A percentile compares a stretch with the other conserved stretches of the same genome.
Evolutionary conservation across 92 coral and sea anemone genomes (phyloP).

Genomic region (Heliopora coerulea): DNA sequence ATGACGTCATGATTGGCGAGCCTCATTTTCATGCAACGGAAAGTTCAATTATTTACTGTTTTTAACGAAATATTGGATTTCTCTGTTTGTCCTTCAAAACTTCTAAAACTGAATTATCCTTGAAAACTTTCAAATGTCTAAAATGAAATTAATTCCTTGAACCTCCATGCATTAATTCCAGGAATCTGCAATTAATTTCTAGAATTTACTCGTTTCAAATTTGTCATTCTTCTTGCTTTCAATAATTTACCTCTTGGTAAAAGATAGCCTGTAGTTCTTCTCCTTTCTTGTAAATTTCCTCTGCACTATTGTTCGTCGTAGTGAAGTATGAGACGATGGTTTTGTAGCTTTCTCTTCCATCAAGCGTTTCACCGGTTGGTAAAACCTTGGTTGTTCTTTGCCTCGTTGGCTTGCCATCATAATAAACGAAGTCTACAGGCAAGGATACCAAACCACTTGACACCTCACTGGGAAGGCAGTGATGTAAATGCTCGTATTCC

Average conservation of each 20-base stretch:
- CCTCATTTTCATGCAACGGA: too few species aligned
- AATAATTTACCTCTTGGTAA: conserved; percentile 76
- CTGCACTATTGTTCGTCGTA: conserved; percentile 67
- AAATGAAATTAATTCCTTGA: too few species aligned
- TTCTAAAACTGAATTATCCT: too few species aligned
- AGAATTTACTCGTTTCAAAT: too few species aligned
- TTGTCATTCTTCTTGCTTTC: too few species aligned
- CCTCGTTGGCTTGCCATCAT: conserved; percentile 64
- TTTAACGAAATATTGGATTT: too few species aligned
- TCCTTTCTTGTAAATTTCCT: conserved; percentile 67
- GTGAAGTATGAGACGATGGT: conserved; percentile 79
- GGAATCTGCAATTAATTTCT: too few species aligned
- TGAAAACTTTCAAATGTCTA: too few species aligned
- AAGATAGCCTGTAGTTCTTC: conserved; percentile 60
- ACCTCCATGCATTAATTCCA: too few species aligned
- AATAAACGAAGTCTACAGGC: conserved; percentile 76
- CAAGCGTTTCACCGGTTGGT: conserved; percentile 72
- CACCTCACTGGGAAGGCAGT: conserved; percentile 81
- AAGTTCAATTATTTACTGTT: too few species aligned
- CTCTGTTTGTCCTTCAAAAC: too few species aligned
- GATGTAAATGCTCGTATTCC: conserved; percentile 78
- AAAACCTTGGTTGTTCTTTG: conserved; percentile 59
- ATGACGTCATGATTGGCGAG: too few species aligned
- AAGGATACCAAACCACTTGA: conserved; percentile 83
- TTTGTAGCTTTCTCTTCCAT: conserved; percentile 70